These are phyloP conservation scores for Drosophila austrosaltans DNA, from an alignment of 2,888 invertebrate species.

Conservation along the genomic window DNA sequence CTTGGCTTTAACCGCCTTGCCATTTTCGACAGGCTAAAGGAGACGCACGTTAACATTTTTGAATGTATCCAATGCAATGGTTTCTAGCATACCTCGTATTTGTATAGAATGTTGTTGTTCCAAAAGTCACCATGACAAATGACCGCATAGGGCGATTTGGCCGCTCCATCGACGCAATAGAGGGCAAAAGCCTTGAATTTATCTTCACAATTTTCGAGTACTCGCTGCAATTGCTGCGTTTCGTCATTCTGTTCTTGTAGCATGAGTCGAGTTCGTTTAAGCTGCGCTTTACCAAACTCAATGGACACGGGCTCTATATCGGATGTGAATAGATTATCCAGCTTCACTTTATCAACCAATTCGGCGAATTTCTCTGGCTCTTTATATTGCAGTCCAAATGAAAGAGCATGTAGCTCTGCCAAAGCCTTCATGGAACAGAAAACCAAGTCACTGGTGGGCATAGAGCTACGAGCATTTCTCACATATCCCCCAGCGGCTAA, in stretches of 20 bases:
- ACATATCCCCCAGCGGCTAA: conserved; percentile 54
- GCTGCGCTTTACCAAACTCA: conserved; percentile 75
- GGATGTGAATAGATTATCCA: conserved; percentile 72
- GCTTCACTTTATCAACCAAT: conserved; percentile 53
- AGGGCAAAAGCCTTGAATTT: conserved; percentile 64
- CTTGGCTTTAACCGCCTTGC: conserved; percentile 66
- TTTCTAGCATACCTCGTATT: conserved; percentile 66
- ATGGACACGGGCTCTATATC: conserved; percentile 66
- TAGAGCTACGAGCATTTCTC: conserved; percentile 78
- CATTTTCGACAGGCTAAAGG: not conserved
- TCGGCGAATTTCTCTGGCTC: conserved; percentile 55
- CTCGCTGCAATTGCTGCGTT: conserved; percentile 34
- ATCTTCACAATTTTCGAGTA: conserved; percentile 58
- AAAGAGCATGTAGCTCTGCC: conserved; percentile 84
- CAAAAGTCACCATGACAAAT: conserved; percentile 82
- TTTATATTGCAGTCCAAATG: conserved; percentile 82
- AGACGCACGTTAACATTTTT: not conserved
- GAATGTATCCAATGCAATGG: not conserved
- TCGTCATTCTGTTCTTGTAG: conserved; percentile 37
- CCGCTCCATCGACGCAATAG: conserved; percentile 63
- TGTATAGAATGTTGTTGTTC: conserved; percentile 81
- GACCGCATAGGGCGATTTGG: conserved; percentile 72
- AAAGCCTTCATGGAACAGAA: conserved; percentile 82
- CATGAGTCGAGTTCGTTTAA: conserved; percentile 64
- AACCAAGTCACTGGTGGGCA: conserved; percentile 82